Conservation (phyloP, 92 coral and sea anemone genomes). For the Actinernus sp. region DNA sequence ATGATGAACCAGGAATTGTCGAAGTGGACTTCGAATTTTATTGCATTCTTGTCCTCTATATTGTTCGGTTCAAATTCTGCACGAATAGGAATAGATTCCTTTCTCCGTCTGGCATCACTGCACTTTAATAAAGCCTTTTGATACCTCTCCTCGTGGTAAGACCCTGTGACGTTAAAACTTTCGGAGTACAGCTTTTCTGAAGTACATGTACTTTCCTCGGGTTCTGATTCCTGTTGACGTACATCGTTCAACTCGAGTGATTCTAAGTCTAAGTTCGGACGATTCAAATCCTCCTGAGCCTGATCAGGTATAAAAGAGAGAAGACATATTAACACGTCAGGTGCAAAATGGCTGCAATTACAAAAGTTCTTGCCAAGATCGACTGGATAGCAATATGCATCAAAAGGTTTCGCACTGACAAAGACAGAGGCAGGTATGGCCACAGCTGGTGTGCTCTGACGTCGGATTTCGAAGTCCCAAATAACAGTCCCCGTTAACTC, state of each 20-base stretch:
- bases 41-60: constrained; percentile 18
- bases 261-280: neutral
- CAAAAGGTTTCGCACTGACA: neutral
- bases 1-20: neutral
- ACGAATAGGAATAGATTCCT: neutral
- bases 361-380: neutral
- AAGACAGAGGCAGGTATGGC: constrained; percentile 1
- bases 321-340: neutral
- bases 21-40: constrained; percentile 3
- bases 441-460: neutral
- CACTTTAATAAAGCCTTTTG: constrained; percentile 4
- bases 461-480: constrained; percentile 13
- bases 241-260: neutral
- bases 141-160: constrained; percentile 12
- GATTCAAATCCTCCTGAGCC: neutral
- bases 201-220: no score
- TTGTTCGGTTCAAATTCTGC: constrained; percentile 25
- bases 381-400: neutral
- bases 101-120: neutral
- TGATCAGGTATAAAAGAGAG: neutral
- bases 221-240: neutral
- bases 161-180: constrained; percentile 10
- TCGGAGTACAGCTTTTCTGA: neutral
- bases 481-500: neutral
- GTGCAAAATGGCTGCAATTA: constrained; percentile 9